Percentiles rank a stretch among this genome's conserved stretches.
Evolutionary conservation across 2,888 invertebrate species (phyloP).

Genomic region (Diadegma fenestrale): DNA sequence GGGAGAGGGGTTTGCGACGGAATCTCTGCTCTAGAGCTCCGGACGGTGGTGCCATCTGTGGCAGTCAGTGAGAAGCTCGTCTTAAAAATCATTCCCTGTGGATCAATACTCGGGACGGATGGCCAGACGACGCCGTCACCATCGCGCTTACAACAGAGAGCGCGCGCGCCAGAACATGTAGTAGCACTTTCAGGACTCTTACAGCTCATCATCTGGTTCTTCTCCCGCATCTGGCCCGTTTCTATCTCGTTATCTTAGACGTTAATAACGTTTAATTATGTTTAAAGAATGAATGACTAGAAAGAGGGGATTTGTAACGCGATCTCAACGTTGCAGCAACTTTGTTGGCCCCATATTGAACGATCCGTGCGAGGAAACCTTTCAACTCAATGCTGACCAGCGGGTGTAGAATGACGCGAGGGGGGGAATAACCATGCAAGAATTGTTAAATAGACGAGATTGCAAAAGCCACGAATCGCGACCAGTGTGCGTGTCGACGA

Average conservation of each 20-base stretch:
- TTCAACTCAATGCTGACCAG: neutral
- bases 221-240: conserved; percentile 32
- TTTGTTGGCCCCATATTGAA: neutral
- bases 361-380: neutral
- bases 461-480: neutral
- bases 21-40: conserved; percentile 55
- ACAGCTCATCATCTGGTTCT: conserved; percentile 28
- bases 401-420: neutral
- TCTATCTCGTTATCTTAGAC: conserved; percentile 37
- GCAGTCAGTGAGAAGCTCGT: conserved; percentile 76
- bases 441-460: neutral
- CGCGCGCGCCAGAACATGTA: conserved; percentile 68
- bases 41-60: conserved; percentile 80
- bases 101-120: conserved; percentile 79
- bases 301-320: neutral
- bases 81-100: conserved; percentile 80
- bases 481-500: neutral
- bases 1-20: neutral
- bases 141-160: conserved; percentile 60
- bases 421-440: neutral
- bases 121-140: conserved; percentile 67
- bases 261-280: conserved; percentile 7
- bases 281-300: neutral
- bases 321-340: neutral
- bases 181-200: conserved; percentile 52